Evolutionary conservation across 2,888 invertebrate genomes (phyloP), one percentile per base, ranked within the genome.

Genomic region (Oxycera nigricornis): DNA sequence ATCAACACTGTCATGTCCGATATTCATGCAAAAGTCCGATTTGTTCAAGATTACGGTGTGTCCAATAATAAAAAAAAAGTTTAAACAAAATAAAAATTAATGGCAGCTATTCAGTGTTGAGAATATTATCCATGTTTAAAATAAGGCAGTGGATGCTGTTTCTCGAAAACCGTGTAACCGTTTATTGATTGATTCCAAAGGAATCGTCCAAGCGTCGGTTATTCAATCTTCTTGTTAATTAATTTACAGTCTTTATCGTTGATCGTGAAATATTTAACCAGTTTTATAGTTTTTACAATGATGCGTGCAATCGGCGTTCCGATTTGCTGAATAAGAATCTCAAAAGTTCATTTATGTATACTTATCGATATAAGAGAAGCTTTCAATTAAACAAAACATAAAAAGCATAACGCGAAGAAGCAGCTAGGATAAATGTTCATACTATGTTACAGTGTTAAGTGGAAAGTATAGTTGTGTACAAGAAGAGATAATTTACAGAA

Each of bases 401-500:
- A n/a, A n/a, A n/a, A n/a, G n/a, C n/a, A n/a, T n/a, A n/a, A n/a
- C n/a, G n/a, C n/a, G n/a, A n/a, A n/a, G n/a, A n/a, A n/a, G n/a
- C n/a, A n/a, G n/a, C n/a, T n/a, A n/a, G n/a, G n/a, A n/a, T n/a
- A n/a, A n/a, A n/a, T n/a, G n/a, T n/a, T n/a, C n/a, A n/a, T n/a
- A n/a, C n/a, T n/a, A n/a, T n/a, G n/a, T n/a, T n/a, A n/a, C n/a
- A n/a, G n/a, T n/a, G n/a, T n/a, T n/a, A n/a, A n/a, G n/a, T n/a
- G n/a, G n/a, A n/a, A n/a, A n/a, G n/a, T n/a, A n/a, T n/a, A n/a
- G n/a, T n/a, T n/a, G n/a, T n/a, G n/a, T n/a, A n/a, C n/a, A n/a
- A n/a, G n/a, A n/a, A n/a, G n/a, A n/a, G n/a, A n/a, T n/a, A 57
- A 57, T 57, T 57, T 57, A 57, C 57, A 57, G n/a, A 24, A 26